Base-by-base conservation (phyloP, 2,888 invertebrate species). In the Pyrochroa serraticornis region DNA sequence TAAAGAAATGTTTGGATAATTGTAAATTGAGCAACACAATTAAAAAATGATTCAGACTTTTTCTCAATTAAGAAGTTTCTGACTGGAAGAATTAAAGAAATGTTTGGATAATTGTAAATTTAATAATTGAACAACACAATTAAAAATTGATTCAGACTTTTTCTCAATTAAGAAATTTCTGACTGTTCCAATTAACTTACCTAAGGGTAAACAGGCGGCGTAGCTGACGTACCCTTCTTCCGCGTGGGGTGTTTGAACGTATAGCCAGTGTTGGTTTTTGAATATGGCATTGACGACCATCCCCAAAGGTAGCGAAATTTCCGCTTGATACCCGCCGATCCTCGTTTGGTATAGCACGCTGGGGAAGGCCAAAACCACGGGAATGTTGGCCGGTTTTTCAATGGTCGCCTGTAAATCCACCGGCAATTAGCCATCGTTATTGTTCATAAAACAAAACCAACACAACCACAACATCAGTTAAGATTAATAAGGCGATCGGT, bases 201-300 rank as follows among this genome's bases (percentile, higher is more conserved):
- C 92, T 46, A 93, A 77, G 1, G 92, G 92, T 61, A 92, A 75
- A 73, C 92, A 92, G 1, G 90, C 87, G 9, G 85, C 84, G 64
- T 91, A 92, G 61, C 87, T 83, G 13, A 93, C 88, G 70, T 92
- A 93, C 0, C 93, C 93, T 75, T 92, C 92, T 66, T 91, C 89
- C 0, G 89, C 91, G 67, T 92, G 93, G 1, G 92, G 91, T 0
- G 92, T 93, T 77, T 92, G 92, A 10, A 90, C 91, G 72, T 92
- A 93, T 34, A 93, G 78, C 93, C 93, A 93, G 69, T 87, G 87
- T 68, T 91, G 87, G 71, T 91, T 92, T 77, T 92, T 92, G 77
- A 92, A 93, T 22, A 93, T 89, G 0, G 92, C 92, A 75, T 93
- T 93, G 7, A 93, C 92, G 2, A 93, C 92, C 77, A 92, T 92